phyloP scores from a whole-genome alignment of 2,113 vertebrate species.

The Orcinus orca region DNA sequence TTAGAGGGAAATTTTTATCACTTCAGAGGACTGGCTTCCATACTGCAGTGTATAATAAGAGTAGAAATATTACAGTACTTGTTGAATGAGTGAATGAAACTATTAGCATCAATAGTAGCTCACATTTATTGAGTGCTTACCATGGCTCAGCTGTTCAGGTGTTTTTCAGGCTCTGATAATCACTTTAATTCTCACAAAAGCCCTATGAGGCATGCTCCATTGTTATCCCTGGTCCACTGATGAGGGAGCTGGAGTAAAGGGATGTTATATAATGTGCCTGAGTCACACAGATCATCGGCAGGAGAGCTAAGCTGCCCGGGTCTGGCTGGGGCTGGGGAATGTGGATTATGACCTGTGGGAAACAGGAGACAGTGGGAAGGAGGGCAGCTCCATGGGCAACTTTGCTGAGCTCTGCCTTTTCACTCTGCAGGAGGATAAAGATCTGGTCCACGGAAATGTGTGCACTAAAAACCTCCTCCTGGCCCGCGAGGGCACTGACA shows the following conservation, averaged over 20 bases:
- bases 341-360: neutral
- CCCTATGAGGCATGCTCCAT: neutral
- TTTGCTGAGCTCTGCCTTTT: neutral
- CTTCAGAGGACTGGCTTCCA: neutral
- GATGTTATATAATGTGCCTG: fast-evolving
- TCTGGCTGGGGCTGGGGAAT: neutral
- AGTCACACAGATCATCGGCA: neutral
- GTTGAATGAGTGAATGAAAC: neutral
- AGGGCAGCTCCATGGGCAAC: neutral
- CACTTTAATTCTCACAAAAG: neutral
- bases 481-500: conserved; percentile 91
- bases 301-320: neutral
- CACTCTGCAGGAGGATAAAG: conserved; percentile 93
- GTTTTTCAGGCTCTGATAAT: neutral
- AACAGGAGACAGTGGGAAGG: neutral
- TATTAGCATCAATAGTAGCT: neutral
- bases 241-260: neutral
- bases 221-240: neutral
- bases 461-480: conserved; percentile 97
- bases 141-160: neutral
- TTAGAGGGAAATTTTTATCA: neutral
- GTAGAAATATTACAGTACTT: too few relatives aligned
- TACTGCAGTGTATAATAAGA: too few relatives aligned
- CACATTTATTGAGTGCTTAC: neutral
- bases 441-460: conserved; percentile 96